Evolutionary conservation across 2,113 vertebrate species (phyloP).

Genomic region (Oryzias celebensis): DNA sequence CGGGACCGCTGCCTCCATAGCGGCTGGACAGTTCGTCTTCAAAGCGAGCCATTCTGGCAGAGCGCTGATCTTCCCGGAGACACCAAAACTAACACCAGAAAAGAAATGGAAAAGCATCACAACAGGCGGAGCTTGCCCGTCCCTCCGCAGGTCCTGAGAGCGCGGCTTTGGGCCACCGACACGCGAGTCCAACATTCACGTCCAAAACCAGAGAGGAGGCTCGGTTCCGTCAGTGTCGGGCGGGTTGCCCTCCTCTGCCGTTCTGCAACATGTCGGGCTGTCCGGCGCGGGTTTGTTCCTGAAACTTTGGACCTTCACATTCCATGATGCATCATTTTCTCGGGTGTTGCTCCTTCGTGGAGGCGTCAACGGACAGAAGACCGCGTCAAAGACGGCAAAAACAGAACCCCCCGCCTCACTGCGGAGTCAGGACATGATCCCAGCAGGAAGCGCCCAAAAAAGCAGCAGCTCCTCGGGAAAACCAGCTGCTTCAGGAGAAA

Average conservation of each 20-base stretch:
- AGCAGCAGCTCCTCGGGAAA: not conserved
- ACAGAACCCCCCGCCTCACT: not conserved
- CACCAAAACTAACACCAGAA: constrained; percentile 80
- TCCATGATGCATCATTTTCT: constrained; percentile 60
- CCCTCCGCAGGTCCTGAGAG: constrained; percentile 55
- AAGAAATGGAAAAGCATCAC: constrained; percentile 83
- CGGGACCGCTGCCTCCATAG: constrained; percentile 80
- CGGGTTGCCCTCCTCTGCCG: no score
- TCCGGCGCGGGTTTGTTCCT: constrained; percentile 22
- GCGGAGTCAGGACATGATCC: not conserved
- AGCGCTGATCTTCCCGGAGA: constrained; percentile 74
- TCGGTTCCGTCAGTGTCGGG: no score
- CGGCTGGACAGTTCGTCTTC: constrained; percentile 89
- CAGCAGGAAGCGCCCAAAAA: not conserved
- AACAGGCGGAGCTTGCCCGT: constrained; percentile 66
- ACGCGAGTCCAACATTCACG: constrained; percentile 40
- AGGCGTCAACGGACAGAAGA: constrained; percentile 7
- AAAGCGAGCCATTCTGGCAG: constrained; percentile 89
- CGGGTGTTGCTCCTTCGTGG: constrained; percentile 27
- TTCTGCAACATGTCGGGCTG: not conserved
- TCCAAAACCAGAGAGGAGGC: no score
- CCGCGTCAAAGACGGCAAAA: constrained; percentile 6
- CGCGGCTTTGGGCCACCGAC: constrained; percentile 40
- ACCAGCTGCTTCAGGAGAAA: not conserved
- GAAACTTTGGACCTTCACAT: constrained; percentile 62